Conservation (phyloP, 1,140 invertebrate species). For the Dendroctonus valens region DNA sequence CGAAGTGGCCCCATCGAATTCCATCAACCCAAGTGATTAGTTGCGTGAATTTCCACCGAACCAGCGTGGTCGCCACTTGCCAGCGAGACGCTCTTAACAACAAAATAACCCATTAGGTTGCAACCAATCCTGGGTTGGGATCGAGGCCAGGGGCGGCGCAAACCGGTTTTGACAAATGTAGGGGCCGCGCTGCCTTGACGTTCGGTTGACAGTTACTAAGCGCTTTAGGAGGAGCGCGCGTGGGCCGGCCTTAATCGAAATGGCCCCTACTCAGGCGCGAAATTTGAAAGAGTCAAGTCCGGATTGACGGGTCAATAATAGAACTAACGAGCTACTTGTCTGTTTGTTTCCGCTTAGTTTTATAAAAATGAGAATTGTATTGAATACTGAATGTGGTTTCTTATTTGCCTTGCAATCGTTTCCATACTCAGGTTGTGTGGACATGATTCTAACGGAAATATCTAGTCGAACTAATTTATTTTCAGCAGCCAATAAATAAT, state of each 20-base stretch:
- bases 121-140: conserved; percentile 43
- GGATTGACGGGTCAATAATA: conserved; percentile 23
- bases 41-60: conserved; percentile 30
- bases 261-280: conserved; percentile 47
- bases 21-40: conserved; percentile 39
- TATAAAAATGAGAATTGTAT: too few relatives aligned
- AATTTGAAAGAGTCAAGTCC: conserved; percentile 42
- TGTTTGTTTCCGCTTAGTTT: background rate
- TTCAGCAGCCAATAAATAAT: background rate
- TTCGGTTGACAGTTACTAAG: conserved; percentile 49
- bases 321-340: conserved; percentile 4
- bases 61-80: conserved; percentile 45
- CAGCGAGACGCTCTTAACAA: conserved; percentile 43
- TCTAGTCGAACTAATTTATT: background rate
- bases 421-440: too few relatives aligned
- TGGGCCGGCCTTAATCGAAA: conserved; percentile 49
- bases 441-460: too few relatives aligned
- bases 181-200: conserved; percentile 48
- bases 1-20: conserved; percentile 24
- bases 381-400: too few relatives aligned
- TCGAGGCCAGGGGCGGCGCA: conserved; percentile 44
- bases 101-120: conserved; percentile 34
- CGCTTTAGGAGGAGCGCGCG: conserved; percentile 48
- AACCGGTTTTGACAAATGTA: conserved; percentile 47
- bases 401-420: too few relatives aligned